Percentiles rank a stretch among this genome's conserved stretches.
Conservation (phyloP, 2,888 invertebrate genomes). For the Caenorhabditis doughertyi region DNA sequence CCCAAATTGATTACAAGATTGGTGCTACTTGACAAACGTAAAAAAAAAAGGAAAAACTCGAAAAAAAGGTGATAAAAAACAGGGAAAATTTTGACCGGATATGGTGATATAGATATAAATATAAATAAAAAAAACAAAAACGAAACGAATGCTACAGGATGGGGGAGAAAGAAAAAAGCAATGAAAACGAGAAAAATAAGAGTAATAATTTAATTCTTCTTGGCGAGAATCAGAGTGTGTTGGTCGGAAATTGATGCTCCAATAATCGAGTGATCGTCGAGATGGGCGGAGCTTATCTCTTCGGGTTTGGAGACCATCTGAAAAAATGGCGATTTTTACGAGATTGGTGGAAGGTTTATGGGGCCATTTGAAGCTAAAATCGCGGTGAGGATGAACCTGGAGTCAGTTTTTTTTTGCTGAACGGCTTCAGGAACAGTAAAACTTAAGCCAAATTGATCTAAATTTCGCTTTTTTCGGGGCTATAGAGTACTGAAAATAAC, state of each 20-base stretch:
- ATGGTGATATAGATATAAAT: no score
- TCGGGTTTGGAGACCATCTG: conserved; percentile 77
- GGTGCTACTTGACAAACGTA: conserved; percentile 51
- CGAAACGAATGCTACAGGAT: conserved; percentile 2
- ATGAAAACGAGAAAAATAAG: conserved; percentile 5
- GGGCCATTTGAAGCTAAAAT: no score
- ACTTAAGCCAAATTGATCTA: no score
- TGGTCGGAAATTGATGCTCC: conserved; percentile 80
- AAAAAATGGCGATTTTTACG: no score
- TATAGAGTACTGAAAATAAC: no score
- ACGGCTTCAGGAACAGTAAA: no score
- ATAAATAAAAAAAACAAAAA: conserved; percentile 12
- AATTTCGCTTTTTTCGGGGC: no score
- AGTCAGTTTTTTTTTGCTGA: no score
- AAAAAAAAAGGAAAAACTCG: conserved; percentile 30
- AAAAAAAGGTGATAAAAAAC: conserved; percentile 4
- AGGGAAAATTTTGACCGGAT: not conserved
- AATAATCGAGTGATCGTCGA: conserved; percentile 78
- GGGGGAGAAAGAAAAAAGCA: conserved; percentile 14
- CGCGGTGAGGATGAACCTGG: no score
- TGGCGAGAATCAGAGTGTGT: conserved; percentile 79
- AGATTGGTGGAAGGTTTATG: no score
- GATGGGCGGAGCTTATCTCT: conserved; percentile 78
- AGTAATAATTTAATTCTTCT: conserved; percentile 37
- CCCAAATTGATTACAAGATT: conserved; percentile 42